Evolutionary conservation across 2,888 invertebrate genomes (phyloP), one percentile per base, ranked within the genome.

Genomic region (Coleophora flavipennella): DNA sequence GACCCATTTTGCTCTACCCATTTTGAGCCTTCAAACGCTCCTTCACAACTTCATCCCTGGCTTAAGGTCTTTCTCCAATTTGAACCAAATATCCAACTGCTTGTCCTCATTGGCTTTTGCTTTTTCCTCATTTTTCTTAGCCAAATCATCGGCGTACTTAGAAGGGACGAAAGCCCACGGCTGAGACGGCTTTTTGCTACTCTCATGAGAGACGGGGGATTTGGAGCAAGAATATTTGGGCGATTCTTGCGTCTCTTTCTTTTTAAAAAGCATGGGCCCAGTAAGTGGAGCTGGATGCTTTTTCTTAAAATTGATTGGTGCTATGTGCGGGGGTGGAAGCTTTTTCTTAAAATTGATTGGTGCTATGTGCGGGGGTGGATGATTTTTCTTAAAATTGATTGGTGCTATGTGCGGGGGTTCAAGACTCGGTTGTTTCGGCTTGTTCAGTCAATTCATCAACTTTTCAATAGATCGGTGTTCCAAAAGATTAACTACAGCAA

Each of bases 381-480:
- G n/a, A n/a, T n/a, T n/a, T n/a, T 52, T 60, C 43, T 59, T 69
- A 13, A 61, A 70, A 0, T 48, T 33, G 3, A 67, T 38, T 1
- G 60, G n/a, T n/a, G n/a, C 56, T 3, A 59, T 35, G 13, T 46
- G 53, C 0, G 51, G 42, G 1, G 44, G 35, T 26, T 53, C 53
- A 12, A 9, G 13, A 13, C 51, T 40, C 0, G 38, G 31, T 2
- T 49, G 41, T 3, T 46, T 41, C 8, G 50, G 45, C 13, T 49
- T 45, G 9, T 53, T 48, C 0, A 71, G 38, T 70, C 71, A 71
- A 6, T 46, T 48, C 1, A 51, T 63, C 0, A 71, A 70, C 42
- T 67, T 69, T 0, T 55, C 46, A 4, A 67, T 62, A 0, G 68
- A 67, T n/a, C 55, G 48, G 41, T 57, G 49, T 0, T 62, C 35